phyloP scores from a whole-genome alignment of 2,888 invertebrate genomes.

The Sylvicola fuscatus region DNA sequence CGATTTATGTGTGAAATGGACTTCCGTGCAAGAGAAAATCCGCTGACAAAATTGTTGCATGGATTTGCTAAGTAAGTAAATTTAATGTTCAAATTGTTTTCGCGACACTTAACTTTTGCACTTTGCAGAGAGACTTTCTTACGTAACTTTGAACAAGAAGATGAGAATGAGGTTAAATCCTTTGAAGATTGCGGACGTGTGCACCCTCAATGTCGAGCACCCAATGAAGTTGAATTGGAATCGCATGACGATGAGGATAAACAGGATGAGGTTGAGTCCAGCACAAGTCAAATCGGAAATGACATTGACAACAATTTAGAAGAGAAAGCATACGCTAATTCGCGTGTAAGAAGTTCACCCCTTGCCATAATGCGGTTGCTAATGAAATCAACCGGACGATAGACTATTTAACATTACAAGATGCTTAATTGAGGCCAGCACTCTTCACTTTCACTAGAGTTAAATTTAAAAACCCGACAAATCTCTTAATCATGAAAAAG shows the following conservation, averaged over 20 bases:
- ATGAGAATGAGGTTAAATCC: constrained; percentile 6
- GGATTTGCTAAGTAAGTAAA: constrained; percentile 21
- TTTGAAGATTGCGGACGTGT: constrained; percentile 19
- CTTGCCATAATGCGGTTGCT: neutral
- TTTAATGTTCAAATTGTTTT: constrained; percentile 12
- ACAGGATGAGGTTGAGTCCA: constrained; percentile 20
- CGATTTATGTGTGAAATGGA: constrained; percentile 31
- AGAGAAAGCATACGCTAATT: constrained; percentile 16
- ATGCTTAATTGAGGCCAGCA: too few relatives aligned
- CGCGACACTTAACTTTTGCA: too few relatives aligned
- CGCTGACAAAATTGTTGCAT: constrained; percentile 21
- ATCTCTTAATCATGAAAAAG: too few relatives aligned
- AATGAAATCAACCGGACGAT: neutral
- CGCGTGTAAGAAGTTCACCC: neutral
- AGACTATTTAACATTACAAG: neutral
- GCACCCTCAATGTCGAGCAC: constrained; percentile 19
- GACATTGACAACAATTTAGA: constrained; percentile 24
- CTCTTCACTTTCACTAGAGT: too few relatives aligned
- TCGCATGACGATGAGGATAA: constrained; percentile 17
- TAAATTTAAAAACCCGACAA: too few relatives aligned
- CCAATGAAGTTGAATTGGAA: constrained; percentile 20
- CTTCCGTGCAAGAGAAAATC: constrained; percentile 22
- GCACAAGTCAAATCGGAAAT: constrained; percentile 24
- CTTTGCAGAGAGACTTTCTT: too few relatives aligned
- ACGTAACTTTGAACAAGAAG: constrained; percentile 7